Evolutionary conservation across 2,797 vertebrate genomes (phyloP), one percentile per base, ranked within the genome.

Genomic region (Chaetophractus vellerosus): DNA sequence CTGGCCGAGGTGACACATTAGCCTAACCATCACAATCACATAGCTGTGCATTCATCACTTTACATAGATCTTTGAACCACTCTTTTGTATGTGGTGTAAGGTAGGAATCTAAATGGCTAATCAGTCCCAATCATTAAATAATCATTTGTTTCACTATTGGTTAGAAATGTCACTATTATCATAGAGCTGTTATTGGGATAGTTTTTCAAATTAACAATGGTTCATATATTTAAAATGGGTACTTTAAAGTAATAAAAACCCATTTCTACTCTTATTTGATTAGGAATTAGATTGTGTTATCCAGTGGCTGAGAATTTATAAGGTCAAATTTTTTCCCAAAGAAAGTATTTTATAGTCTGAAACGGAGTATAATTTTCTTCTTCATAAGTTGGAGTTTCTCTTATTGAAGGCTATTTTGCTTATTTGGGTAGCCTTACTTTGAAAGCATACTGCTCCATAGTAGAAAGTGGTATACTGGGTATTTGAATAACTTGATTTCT

Each of bases 181-280:
- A 61, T 41, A 85, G 55, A 91, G 74, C 41, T 88, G 38, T 95
- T 95, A 82, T 38, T 76, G 45, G 69, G 12, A 4, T 76, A 55
- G 66, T 90, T 92, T 61, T 88, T 93, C 33, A 95, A 45, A 45
- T 88, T 75, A 88, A 93, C 52, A 96, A 61, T 64, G 52, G 45
- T 92, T 15, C 9, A 8, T 75, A 7, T 91, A 48, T 90, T 57
- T 74, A 89, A 50, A 66, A 55, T 81, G 11, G 63, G 3, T 89
- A 38, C 31, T 48, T 89, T 87, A 84, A 89, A 76, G 23, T 92
- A 80, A 75, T 88, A 78, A 71, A 80, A 92, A 88, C 28, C n/a
- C 72, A 33, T 91, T 75, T 81, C 50, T 85, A 93, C 78, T 68
- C 19, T 28, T 83, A 45, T 31, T 9, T 64, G 45, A 63, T 81